Percentiles rank a stretch among this genome's conserved stretches.
Conservation (phyloP, 2,797 vertebrate species). For the Ctenopoma kingsleyae region DNA sequence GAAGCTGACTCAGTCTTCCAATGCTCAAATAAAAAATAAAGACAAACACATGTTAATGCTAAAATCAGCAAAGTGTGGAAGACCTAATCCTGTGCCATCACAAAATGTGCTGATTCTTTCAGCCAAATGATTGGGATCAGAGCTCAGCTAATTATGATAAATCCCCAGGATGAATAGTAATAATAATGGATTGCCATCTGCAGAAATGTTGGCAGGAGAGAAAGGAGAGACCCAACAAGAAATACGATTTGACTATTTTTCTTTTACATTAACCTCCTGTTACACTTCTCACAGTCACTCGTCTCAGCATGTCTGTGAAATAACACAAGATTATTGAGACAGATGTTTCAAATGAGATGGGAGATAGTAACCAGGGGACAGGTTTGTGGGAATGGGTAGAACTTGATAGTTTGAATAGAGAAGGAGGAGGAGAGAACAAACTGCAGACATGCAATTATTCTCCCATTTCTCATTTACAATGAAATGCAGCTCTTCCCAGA, state of each 20-base stretch:
- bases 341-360: conserved; percentile 59
- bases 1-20: conserved; percentile 9
- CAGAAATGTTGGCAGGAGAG: conserved; percentile 35
- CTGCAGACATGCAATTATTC: conserved; percentile 24
- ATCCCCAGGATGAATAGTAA: conserved; percentile 58
- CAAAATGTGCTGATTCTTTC: conserved; percentile 59
- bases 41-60: conserved; percentile 34
- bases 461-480: conserved; percentile 55
- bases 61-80: conserved; percentile 32
- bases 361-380: conserved; percentile 36
- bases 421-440: conserved; percentile 27
- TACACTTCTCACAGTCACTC: conserved; percentile 39
- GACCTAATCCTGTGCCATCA: conserved; percentile 48
- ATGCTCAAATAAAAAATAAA: conserved; percentile 19
- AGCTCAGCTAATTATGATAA: conserved; percentile 72
- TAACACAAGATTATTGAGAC: conserved; percentile 60
- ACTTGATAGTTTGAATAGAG: conserved; percentile 11
- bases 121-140: conserved; percentile 59
- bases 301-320: conserved; percentile 47
- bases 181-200: conserved; percentile 62
- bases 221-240: conserved; percentile 10
- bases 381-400: conserved; percentile 14
- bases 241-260: conserved; percentile 52
- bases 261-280: conserved; percentile 66
- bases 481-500: conserved; percentile 48